Evolutionary conservation across 2,797 vertebrate species (phyloP), one percentile per base, ranked within the genome.

Genomic region (Lutra lutra): DNA sequence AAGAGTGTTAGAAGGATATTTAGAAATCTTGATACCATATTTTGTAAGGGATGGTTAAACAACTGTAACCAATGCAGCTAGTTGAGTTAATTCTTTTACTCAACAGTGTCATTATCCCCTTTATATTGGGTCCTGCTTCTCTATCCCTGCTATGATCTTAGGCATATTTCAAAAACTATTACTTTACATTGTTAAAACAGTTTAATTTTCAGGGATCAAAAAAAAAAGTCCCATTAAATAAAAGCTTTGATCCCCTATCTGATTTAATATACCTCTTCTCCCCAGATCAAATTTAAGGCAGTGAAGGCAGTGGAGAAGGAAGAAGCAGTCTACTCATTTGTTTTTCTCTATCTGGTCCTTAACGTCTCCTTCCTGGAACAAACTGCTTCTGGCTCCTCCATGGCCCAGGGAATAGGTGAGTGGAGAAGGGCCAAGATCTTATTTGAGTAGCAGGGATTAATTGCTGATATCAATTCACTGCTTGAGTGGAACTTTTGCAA

Each of bases 51-150:
- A 27, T 32, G 29, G 4, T 82, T 68, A 54, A 62, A 78, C 62
- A 72, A 29, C 8, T 46, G 11, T 23, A 90, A 51, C 10, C 43
- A 86, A 4, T 5, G 2, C 35, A 64, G 79, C 8, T 4, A 43
- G 23, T 0, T 25, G 32, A n/a, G 56, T 85, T 77, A 27, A 17
- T 86, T 77, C 15, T 91, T 77, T 46, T 66, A 32, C 15, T 29
- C 20, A 4, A 4, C 18, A 60, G 29, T 2, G 7, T 20, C 27
- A 38, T 38, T 1, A 3, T 15, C 7, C 14, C 25, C 0, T 70
- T 32, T 82, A 7, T 77, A 13, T 3, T 38, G 35, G 40, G 3
- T 62, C 23, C 29, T 15, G 1, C 32, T 89, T 82, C 18, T 89
- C 79, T 35, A 14, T 35, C 13, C 8, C 10, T 21, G 23, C n/a